Evolutionary conservation across 2,797 vertebrate species (phyloP), one percentile per base, ranked within the genome.

Genomic region (Lepus townsendii): DNA sequence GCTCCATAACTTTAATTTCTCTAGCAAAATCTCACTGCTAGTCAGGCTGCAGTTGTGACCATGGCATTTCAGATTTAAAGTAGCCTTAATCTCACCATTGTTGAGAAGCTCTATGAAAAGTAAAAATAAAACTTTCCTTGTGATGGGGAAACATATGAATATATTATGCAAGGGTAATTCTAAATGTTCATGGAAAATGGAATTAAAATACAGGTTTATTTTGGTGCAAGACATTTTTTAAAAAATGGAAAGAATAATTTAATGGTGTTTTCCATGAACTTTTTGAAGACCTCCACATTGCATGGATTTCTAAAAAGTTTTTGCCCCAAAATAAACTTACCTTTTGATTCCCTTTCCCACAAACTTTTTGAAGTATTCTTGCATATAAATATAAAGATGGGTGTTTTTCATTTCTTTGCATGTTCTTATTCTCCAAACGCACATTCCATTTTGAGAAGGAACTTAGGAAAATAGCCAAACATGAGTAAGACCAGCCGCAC

Each of bases 401-500:
- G 26, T 54, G 88, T 82, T 50, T 94, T 26, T 35, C n/a, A 76
- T 80, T 47, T 83, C 24, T 95, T 90, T 65, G 66, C 5, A 69
- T 63, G 19, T 14, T 86, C 22, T 71, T 83, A 57, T 68, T 89
- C 71, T 88, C 42, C 50, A 75, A 69, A 83, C 26, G 27, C 75
- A n/a, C 57, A 82, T 94, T 90, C 63, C 75, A 63, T 63, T 71
- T 90, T 86, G 30, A 85, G 69, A 86, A 91, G 71, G n/a, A 93
- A 87, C 82, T 90, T 83, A 84, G 86, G 69, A 92, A 77, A 90
- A 94, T 16, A 71, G 90, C 77, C 68, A 84, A 54, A 77, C 60
- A 47, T 76, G 47, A 91, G n/a, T 52, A 92, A 95, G 54, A 84
- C 17, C 52, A 22, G 78, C 68, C 35, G 38, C 63, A 90, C 27